Base-by-base conservation (phyloP, 2,797 vertebrate genomes). In the Onychomys leucogaster region DNA sequence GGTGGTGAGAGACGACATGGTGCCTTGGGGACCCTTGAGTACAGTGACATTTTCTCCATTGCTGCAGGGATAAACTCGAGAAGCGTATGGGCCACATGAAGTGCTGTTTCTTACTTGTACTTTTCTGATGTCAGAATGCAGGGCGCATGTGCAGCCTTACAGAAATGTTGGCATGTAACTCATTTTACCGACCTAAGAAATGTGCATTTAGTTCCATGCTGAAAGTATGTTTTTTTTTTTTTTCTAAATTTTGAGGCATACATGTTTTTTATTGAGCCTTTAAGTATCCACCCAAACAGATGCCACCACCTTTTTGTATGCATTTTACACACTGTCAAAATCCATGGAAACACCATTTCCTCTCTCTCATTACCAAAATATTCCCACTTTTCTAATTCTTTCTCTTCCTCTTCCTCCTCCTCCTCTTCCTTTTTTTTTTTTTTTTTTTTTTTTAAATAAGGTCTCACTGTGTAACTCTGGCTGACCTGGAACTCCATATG, bases 321-420 rank as follows among this genome's bases (percentile, higher is more conserved):
- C n/a, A 29, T 23, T 29, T 61, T 34, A 8, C 10, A 46, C 59
- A 32, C 52, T 89, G 7, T 81, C 2, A 19, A 75, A 59, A 96
- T 61, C 37, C 59, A 63, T 81, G 37, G 1, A 49, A 91, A 94
- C 23, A 29, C 6, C 17, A 34, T 83, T 91, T 16, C 13, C 57
- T 1, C 0, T 0, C 89, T 29, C 37, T 63, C 6, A 0, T 83
- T 52, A 55, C 17, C 34, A 69, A 11, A 78, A 88, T 67, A 55
- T 12, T 41, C 2, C 2, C 1, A 2, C 1, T 75, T 65, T 69
- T 81, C 34, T n/a, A 55, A 11, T 49, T 29, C 12, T 80, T 80
- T 13, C 19, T n/a, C 52, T 4, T 52, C 49, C 27, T 32, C 46
- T 16, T 27, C 25, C 8, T 29, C 52, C 13, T 52, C 52, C 12